Conservation (phyloP, 2,113 vertebrate species). For the Semicossyphus pulcher region DNA sequence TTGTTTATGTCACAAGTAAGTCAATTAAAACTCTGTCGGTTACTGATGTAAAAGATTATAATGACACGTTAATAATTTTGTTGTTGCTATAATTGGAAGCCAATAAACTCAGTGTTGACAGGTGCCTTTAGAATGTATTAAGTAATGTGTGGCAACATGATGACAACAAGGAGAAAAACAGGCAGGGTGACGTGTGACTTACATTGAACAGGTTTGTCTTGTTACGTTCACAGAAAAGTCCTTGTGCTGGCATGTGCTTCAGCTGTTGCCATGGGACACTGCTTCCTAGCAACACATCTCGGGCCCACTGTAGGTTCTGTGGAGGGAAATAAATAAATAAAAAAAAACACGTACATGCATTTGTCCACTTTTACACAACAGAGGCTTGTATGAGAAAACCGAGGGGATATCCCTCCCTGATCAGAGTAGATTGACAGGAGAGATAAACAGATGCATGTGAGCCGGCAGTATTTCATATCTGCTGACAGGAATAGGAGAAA, state of each 20-base stretch:
- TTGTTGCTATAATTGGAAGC: too few relatives aligned
- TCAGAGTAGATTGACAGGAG: background rate
- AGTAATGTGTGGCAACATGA: background rate
- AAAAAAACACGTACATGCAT: conserved; percentile 1
- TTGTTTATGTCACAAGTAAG: too few relatives aligned
- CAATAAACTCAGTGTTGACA: background rate
- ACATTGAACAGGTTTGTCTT: conserved; percentile 99
- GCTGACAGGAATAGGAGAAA: background rate
- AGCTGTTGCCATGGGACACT: conserved; percentile 98
- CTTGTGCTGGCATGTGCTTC: conserved; percentile 99
- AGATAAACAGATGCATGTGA: background rate
- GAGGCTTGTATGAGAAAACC: background rate
- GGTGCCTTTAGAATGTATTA: background rate
- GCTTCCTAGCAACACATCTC: conserved; percentile 99
- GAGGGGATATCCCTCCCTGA: background rate
- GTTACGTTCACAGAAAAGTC: conserved; percentile 99
- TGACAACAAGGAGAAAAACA: background rate
- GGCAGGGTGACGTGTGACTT: conserved; percentile 81
- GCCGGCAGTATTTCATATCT: background rate
- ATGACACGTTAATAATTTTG: background rate
- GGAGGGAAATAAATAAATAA: conserved; percentile 75
- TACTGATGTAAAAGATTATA: background rate
- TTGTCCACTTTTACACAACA: conserved; percentile 16
- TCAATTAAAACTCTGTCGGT: too few relatives aligned
- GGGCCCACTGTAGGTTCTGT: conserved; percentile 99